Evolutionary conservation across 2,113 vertebrate genomes (phyloP).

Genomic region (Spermophilus dauricus): DNA sequence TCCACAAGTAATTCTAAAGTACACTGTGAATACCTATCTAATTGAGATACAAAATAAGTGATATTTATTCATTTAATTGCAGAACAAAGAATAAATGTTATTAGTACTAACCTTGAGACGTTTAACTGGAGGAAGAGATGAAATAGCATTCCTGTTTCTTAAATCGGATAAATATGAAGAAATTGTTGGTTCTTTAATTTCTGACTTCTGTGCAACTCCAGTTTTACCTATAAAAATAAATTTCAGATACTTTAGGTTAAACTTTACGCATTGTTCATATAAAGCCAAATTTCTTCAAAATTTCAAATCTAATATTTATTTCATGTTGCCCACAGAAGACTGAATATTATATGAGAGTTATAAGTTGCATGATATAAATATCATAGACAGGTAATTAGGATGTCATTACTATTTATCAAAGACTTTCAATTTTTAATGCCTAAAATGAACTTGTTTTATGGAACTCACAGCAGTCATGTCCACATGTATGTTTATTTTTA

Average conservation of each 20-base stretch:
- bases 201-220: constrained; percentile 91
- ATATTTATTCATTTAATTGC: constrained; percentile 39
- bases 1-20: background rate
- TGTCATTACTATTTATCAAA: constrained; percentile 51
- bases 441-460: constrained; percentile 68
- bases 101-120: constrained; percentile 92
- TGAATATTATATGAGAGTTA: constrained; percentile 23
- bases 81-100: constrained; percentile 58
- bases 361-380: constrained; percentile 34
- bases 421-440: constrained; percentile 8
- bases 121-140: constrained; percentile 93
- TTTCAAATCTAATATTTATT: constrained; percentile 63
- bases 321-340: constrained; percentile 49
- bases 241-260: constrained; percentile 64
- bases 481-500: constrained; percentile 96
- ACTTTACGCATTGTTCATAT: constrained; percentile 51
- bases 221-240: constrained; percentile 92
- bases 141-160: constrained; percentile 91
- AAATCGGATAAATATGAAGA: constrained; percentile 94
- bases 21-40: background rate
- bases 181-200: constrained; percentile 87
- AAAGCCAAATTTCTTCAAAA: constrained; percentile 64
- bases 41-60: background rate
- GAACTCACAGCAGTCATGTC: constrained; percentile 97
- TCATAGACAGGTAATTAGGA: constrained; percentile 36